Evolutionary conservation across 1,140 invertebrate species (phyloP), one percentile per base, ranked within the genome.

Genomic region (Proales similis): DNA sequence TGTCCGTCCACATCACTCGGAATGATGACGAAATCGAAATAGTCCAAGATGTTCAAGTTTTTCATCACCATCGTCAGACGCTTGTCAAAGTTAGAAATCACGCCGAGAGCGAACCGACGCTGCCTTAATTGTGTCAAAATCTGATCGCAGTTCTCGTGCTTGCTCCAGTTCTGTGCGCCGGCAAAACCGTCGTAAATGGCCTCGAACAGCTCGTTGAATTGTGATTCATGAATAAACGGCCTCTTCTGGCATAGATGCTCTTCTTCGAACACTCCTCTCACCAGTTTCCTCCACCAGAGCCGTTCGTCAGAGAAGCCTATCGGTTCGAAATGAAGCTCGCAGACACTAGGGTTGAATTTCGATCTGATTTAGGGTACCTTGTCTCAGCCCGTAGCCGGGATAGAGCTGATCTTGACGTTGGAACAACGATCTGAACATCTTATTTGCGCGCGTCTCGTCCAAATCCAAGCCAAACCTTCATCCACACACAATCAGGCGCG

Each of bases 61-160:
- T 57, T 43, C 12, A 57, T 26, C n/a, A 57, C 45, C 14, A 29
- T 26, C 11, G 4, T 29, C 20, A 57, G 20, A 26, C 51, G 20
- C 30, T 57, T 42, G n/a, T 57, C 51, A 57, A 57, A 57, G 32
- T 57, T 57, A 9, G 51, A 57, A 11, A 57, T 26, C 3, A 57
- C 27, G 20, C 51, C 51, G 7, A 57, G 36, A 20, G 39, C 45
- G 11, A 57, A 17, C 22, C n/a, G 14, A 2, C 2, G 14, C 22
- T 26, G 7, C 24, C 32, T 57, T 4, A 22, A 42, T 42, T 57
- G 26, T 4, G 27, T 39, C 4, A 57, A 42, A 42, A 57, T 27
- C 9, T 17, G 45, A 39, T 57, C 51, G 30, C 51, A 57, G 30
- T 57, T 39, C 4, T 17, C 4, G 38, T 57, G 45, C 6, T 57